Conservation (phyloP, 1,140 invertebrate genomes). For the Pseudomyrmex sp. region DNA sequence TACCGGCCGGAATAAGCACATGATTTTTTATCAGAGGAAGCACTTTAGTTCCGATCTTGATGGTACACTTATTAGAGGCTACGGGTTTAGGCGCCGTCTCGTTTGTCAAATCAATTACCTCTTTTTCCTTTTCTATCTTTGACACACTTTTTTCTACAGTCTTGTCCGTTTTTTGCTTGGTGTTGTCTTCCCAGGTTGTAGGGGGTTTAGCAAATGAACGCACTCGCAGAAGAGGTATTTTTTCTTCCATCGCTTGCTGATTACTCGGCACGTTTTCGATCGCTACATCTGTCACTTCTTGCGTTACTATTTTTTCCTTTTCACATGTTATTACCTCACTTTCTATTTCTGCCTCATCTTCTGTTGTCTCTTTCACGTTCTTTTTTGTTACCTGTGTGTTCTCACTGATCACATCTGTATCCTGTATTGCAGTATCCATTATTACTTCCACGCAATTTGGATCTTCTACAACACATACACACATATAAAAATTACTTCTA, state of each 20-base stretch:
- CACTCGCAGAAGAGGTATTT: constrained; percentile 73
- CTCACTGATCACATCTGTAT: neutral
- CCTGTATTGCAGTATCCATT: neutral
- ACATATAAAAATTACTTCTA: neutral
- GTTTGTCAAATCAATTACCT: constrained; percentile 62
- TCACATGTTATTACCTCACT: neutral
- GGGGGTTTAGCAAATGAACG: constrained; percentile 81
- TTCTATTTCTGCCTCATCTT: neutral
- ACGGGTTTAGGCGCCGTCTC: neutral
- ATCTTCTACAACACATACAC: constrained; percentile 62
- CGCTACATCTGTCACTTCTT: neutral
- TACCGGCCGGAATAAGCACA: constrained; percentile 40
- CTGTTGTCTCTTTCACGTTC: neutral
- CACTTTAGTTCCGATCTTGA: constrained; percentile 14
- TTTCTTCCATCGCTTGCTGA: constrained; percentile 11
- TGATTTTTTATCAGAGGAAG: constrained; percentile 29
- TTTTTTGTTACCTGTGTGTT: neutral
- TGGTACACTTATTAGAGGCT: neutral
- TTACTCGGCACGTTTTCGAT: neutral
- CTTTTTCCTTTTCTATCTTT: constrained; percentile 25
- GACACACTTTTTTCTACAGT: neutral
- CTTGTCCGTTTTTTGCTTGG: constrained; percentile 46
- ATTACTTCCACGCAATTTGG: neutral
- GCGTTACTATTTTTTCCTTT: neutral
- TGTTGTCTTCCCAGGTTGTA: constrained; percentile 71